These are phyloP conservation scores for Onthophagus taurus DNA, from an alignment of 1,140 invertebrate genomes.

Conservation along the genomic window DNA sequence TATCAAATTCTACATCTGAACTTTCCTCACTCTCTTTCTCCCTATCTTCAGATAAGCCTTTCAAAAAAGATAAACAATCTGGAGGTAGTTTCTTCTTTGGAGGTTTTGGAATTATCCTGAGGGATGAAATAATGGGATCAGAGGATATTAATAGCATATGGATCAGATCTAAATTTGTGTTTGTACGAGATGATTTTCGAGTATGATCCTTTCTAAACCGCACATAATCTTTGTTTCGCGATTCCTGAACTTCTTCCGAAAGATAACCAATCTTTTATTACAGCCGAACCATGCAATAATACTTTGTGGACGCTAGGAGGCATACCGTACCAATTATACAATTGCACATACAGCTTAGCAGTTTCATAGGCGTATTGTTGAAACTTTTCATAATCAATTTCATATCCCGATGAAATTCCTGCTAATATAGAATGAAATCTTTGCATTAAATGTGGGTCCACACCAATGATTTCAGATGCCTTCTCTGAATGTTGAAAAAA, in stretches of 20 bases:
- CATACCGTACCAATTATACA: slow-evolving; percentile 24
- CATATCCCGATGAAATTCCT: slow-evolving; percentile 16
- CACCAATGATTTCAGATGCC: slow-evolving; percentile 25
- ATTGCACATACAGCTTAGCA: slow-evolving; percentile 4
- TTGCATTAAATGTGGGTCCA: slow-evolving; percentile 30
- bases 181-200: slow-evolving; percentile 15
- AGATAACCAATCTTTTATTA: slow-evolving; percentile 13
- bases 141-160: neutral
- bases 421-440: slow-evolving; percentile 12
- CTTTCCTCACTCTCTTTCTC: too few species aligned
- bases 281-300: slow-evolving; percentile 20
- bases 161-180: neutral
- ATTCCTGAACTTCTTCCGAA: slow-evolving; percentile 11
- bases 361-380: slow-evolving; percentile 3
- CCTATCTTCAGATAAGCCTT: too few species aligned
- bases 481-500: slow-evolving; percentile 31
- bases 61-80: too few species aligned
- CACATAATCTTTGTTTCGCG: slow-evolving; percentile 6
- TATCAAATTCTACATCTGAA: too few species aligned
- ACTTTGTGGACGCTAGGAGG: slow-evolving; percentile 21
- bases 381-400: slow-evolving; percentile 3
- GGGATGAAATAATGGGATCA: slow-evolving; percentile 6
- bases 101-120: neutral
- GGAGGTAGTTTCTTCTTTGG: too few species aligned
- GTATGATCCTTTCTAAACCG: slow-evolving; percentile 17